Evolutionary conservation across 2,888 invertebrate genomes (phyloP).

Genomic region (Drosophila glabriapex): DNA sequence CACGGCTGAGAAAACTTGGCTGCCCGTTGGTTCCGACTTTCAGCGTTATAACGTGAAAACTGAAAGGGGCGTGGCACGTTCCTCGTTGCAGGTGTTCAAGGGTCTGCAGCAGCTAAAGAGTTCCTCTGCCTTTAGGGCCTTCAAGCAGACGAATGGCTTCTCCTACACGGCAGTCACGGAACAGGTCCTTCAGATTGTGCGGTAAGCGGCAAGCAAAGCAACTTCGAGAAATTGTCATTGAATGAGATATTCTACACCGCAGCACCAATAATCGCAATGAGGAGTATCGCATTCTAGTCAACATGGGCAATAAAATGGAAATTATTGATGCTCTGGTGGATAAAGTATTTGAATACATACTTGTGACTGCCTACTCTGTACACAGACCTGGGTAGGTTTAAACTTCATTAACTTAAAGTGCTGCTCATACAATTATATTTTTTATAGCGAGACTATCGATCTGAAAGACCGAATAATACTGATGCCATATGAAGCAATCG

Average conservation of each 20-base stretch:
- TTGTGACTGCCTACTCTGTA: slow-evolving; percentile 72
- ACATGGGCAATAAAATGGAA: slow-evolving; percentile 78
- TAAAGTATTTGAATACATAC: slow-evolving; percentile 70
- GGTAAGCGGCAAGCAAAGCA: slow-evolving; percentile 50
- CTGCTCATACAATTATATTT: background rate
- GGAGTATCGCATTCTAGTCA: slow-evolving; percentile 79
- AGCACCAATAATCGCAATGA: slow-evolving; percentile 70
- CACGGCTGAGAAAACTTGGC: slow-evolving; percentile 87
- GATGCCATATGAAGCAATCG: slow-evolving; percentile 80
- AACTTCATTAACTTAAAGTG: too few relatives aligned
- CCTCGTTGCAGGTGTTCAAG: slow-evolving; percentile 88
- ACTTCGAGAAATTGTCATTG: rapidly evolving
- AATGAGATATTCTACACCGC: background rate
- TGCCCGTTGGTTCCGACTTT: slow-evolving; percentile 89
- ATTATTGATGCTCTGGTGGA: slow-evolving; percentile 56
- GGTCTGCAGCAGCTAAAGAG: slow-evolving; percentile 86
- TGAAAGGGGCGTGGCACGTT: slow-evolving; percentile 86
- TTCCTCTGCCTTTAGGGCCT: slow-evolving; percentile 82
- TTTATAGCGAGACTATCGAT: slow-evolving; percentile 67
- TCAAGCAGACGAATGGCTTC: slow-evolving; percentile 71
- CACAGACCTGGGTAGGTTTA: slow-evolving; percentile 72
- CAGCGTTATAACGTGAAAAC: slow-evolving; percentile 87
- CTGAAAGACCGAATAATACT: slow-evolving; percentile 60
- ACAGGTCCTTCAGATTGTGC: slow-evolving; percentile 81
- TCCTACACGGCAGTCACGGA: slow-evolving; percentile 76